Evolutionary conservation across 2,113 vertebrate species (phyloP).

Genomic region (Athene cunicularia): DNA sequence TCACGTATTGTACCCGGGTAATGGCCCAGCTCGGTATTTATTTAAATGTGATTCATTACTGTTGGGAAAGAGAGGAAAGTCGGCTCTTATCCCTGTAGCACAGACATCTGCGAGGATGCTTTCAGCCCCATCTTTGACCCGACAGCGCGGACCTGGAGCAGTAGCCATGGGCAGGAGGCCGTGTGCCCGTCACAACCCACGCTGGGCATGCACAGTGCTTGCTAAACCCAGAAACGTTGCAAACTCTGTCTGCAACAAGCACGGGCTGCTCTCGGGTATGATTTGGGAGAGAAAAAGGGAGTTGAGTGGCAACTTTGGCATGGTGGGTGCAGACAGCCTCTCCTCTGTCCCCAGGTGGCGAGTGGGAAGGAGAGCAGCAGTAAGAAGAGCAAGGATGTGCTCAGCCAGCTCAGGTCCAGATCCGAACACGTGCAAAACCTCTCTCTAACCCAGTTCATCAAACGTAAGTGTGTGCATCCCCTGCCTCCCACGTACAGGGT

Average conservation of each 20-base stretch:
- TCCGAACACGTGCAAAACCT: conserved; percentile 18
- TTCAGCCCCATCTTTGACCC: rapidly evolving
- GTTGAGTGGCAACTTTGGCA: not conserved
- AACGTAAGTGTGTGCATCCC: conserved; percentile 74
- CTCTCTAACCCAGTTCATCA: conserved; percentile 83
- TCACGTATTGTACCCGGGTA: not conserved
- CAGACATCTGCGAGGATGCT: rapidly evolving
- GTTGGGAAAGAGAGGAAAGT: too few species aligned
- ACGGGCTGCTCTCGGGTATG: rapidly evolving
- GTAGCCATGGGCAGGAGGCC: not conserved
- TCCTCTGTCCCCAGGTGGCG: conserved; percentile 45
- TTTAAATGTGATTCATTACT: too few species aligned
- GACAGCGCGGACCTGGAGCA: rapidly evolving
- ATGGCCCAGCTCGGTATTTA: rapidly evolving
- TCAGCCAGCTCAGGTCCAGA: conserved; percentile 13
- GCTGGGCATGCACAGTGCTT: rapidly evolving
- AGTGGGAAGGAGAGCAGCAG: not conserved
- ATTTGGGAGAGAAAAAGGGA: rapidly evolving
- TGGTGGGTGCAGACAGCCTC: rapidly evolving
- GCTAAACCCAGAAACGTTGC: not conserved
- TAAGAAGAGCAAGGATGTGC: not conserved
- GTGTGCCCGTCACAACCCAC: rapidly evolving
- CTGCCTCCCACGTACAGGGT: rapidly evolving
- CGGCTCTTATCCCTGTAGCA: not conserved
- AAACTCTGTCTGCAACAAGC: not conserved